Conservation (phyloP, 2,113 vertebrate genomes). For the Anthoscopus minutus region DNA sequence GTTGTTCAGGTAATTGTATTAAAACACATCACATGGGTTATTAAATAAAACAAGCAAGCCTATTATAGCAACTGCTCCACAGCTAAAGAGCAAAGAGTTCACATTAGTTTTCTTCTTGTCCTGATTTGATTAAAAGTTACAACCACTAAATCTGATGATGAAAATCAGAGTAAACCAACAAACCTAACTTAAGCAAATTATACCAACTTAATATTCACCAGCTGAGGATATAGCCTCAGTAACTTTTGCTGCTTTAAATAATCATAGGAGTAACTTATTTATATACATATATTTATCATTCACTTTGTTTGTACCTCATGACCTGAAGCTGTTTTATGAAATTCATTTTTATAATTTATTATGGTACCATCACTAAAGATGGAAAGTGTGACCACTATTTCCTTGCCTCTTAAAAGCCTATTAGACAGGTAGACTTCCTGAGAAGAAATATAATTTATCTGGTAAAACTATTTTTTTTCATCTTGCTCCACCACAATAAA, state of each 20-base stretch:
- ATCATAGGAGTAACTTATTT: not conserved
- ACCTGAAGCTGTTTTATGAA: not conserved
- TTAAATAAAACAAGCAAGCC: not conserved
- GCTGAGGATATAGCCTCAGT: not conserved
- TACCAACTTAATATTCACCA: not conserved
- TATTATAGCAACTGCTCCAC: not conserved
- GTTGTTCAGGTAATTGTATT: not conserved
- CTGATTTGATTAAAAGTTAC: not conserved
- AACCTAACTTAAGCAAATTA: not conserved
- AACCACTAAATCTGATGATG: not conserved
- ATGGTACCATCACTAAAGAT: not conserved
- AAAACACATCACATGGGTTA: not conserved
- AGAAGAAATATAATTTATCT: not conserved
- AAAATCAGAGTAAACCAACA: not conserved
- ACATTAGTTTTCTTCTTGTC: not conserved
- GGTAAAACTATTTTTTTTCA: not conserved
- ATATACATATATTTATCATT: not conserved
- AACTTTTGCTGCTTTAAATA: not conserved
- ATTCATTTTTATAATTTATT: not conserved
- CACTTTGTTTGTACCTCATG: not conserved
- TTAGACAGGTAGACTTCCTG: not conserved
- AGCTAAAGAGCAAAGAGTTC: not conserved
- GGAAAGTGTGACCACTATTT: not conserved
- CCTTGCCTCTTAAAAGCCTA: not conserved
- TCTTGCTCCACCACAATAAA: not conserved